phyloP scores from a whole-genome alignment of 2,797 vertebrate genomes.

The Picus viridis region DNA sequence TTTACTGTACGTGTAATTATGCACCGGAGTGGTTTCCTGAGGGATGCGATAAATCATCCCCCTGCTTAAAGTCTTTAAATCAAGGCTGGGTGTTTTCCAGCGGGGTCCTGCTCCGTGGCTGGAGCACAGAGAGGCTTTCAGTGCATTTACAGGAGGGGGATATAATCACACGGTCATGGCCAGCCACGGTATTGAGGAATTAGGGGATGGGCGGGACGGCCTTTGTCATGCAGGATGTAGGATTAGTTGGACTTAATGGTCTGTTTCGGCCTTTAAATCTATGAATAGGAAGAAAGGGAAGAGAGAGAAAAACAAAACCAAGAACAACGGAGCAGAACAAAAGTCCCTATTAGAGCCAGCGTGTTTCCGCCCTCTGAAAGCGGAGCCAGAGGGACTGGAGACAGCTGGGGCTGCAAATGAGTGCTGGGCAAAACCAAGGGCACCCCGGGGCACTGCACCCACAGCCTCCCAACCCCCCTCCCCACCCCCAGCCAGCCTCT shows the following conservation, averaged over 20 bases:
- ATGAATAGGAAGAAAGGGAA: conserved; percentile 28
- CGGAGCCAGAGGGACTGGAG: background rate
- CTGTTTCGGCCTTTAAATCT: conserved; percentile 11
- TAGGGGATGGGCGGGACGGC: background rate
- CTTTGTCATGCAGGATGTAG: conserved; percentile 39
- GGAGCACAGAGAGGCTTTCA: background rate
- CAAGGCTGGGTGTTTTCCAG: background rate
- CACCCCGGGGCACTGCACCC: background rate
- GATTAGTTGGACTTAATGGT: conserved; percentile 43
- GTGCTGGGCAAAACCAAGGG: background rate
- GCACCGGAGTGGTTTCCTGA: conserved; percentile 23
- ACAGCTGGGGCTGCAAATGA: background rate
- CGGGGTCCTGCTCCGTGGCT: background rate
- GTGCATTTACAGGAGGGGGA: background rate
- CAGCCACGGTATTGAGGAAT: background rate
- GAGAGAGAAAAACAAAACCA: background rate
- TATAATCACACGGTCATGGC: background rate
- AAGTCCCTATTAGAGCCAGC: background rate
- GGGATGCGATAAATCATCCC: conserved; percentile 30
- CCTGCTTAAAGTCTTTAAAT: conserved; percentile 19
- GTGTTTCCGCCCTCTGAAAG: background rate
- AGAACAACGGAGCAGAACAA: background rate
- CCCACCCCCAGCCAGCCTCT: background rate
- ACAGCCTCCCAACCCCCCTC: background rate
- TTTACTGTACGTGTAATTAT: conserved; percentile 47